Percentiles rank a stretch among this genome's conserved stretches.
phyloP scores from a whole-genome alignment of 1,140 invertebrate genomes.

The Bombus sibiricus region DNA sequence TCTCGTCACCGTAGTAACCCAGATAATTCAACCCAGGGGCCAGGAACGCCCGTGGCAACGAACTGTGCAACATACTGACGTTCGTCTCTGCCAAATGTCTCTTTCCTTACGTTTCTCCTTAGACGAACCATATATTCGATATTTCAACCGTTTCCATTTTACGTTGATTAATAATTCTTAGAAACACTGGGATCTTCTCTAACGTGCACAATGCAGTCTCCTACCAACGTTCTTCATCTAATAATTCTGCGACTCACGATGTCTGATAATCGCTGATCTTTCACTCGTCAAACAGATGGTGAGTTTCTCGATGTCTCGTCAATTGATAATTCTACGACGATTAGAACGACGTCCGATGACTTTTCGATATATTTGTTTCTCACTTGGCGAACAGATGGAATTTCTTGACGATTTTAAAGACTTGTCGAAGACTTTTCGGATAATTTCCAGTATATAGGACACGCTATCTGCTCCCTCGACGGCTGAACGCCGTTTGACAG shows the following conservation, averaged over 20 bases:
- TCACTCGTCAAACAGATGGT: background rate
- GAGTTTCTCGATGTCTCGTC: background rate
- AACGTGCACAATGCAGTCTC: background rate
- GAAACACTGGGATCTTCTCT: background rate
- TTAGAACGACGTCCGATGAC: background rate
- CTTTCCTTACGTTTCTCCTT: background rate
- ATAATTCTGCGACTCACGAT: background rate
- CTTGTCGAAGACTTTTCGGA: too few species aligned
- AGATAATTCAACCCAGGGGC: conserved; percentile 75
- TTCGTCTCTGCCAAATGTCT: background rate
- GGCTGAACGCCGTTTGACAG: conserved; percentile 78
- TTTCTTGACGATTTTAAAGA: background rate
- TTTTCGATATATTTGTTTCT: background rate
- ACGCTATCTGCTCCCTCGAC: conserved; percentile 65
- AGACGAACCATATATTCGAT: background rate
- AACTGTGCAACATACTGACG: conserved; percentile 77
- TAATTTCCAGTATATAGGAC: background rate
- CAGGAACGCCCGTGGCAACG: conserved; percentile 77
- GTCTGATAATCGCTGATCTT: background rate
- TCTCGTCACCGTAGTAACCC: conserved; percentile 75
- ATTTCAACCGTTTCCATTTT: conserved; percentile 20
- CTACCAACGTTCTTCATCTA: background rate
- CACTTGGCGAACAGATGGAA: background rate
- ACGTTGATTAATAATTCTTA: background rate
- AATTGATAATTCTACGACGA: background rate